These are phyloP conservation scores for Drosophila meridiana DNA, from an alignment of 2,888 invertebrate genomes.

Conservation along the genomic window DNA sequence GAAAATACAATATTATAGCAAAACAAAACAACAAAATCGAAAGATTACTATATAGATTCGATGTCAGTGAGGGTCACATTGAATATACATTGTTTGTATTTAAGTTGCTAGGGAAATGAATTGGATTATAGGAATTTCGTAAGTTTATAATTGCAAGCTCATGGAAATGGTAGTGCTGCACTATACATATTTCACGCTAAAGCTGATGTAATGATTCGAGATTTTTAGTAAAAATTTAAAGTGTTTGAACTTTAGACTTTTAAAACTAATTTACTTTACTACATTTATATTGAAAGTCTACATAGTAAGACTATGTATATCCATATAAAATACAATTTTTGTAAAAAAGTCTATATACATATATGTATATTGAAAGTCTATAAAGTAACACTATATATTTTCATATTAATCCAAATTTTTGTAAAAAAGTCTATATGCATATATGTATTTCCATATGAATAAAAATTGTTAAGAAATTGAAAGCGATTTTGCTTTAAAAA, in stretches of 20 bases:
- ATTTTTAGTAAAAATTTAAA: not conserved
- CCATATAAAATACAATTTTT: not conserved
- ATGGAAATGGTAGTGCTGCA: not conserved
- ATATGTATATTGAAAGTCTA: not conserved
- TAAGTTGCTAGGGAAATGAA: conserved; percentile 14
- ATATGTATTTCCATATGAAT: conserved; percentile 9
- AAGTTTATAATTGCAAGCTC: not conserved
- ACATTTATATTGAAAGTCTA: not conserved
- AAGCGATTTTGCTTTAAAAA: not conserved
- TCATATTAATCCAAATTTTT: not conserved
- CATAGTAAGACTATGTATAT: not conserved
- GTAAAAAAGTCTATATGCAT: not conserved
- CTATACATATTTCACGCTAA: not conserved
- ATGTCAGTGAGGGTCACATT: conserved; percentile 30
- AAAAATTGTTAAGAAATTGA: not conserved
- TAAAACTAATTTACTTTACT: too few relatives aligned
- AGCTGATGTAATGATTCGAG: not conserved
- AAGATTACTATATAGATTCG: conserved; percentile 4
- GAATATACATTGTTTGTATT: conserved; percentile 24
- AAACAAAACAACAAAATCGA: not conserved
- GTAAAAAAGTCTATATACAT: not conserved
- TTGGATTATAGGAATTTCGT: not conserved
- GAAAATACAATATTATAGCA: conserved; percentile 19
- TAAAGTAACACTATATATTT: not conserved
- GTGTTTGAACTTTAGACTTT: not conserved